Evolutionary conservation across 2,113 vertebrate genomes (phyloP), one percentile per base, ranked within the genome.

Genomic region (Thalassarche chlororhynchos): DNA sequence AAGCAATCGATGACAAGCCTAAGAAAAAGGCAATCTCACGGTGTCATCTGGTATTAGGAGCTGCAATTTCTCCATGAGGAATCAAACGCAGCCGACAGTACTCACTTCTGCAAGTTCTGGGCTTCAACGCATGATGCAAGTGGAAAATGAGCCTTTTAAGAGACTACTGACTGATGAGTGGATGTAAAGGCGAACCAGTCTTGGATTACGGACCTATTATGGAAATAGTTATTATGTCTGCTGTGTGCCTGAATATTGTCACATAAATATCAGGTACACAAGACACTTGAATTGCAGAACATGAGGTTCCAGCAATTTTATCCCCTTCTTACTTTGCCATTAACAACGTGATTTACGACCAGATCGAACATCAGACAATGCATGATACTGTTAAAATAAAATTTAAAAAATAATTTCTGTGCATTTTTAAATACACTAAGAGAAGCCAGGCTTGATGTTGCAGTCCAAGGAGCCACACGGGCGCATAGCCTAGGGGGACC

Each of bases 351-450:
- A 75, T 69, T 70, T 8, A n/a, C 5, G 2, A 42, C 26, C 17
- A 64, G 14, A 40, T 0, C 1, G 1, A 75, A 28, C 42, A 44
- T 2, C 36, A 38, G 57, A 17, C 44, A 32, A 24, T 1, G 4
- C 62, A 16, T 0, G 9, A 26, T 2, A 1, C 25, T 6, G 14
- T 15, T 38, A 8, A 49, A 74, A 57, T 5, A 8, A 34, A 24
- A 12, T 9, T 3, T 2, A 5, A 8, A 4, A 12, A 8, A 10
- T 5, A 1, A 5, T 12, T n/a, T 17, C 42, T 25, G 2, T 13
- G 52, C 10, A 9, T 54, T 90, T 78, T 28, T 12, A 68, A 68
- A 21, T 1, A 21, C 26, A 13, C 5, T 1, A 26, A 66, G 62
- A 78, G 55, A 29, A 78, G 29, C 5, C 78, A 19, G 26, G 68